Percentiles rank a stretch among this genome's conserved stretches.
Conservation (phyloP, 2,113 vertebrate species). For the Spea multiplicata region DNA sequence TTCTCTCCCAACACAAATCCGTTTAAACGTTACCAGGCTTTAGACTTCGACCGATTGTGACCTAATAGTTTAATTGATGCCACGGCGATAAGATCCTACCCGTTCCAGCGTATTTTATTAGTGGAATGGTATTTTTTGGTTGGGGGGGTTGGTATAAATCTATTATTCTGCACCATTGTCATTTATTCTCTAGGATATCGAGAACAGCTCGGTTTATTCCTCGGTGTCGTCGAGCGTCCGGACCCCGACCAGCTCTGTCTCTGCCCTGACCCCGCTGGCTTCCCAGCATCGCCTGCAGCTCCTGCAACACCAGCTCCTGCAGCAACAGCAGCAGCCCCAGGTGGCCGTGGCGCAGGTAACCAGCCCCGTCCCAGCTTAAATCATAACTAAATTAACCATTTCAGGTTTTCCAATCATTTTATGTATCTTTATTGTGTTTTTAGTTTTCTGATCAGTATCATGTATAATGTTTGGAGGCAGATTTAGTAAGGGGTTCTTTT, state of each 20-base stretch:
- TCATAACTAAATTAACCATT: too few species aligned
- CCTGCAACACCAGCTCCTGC: slow-evolving; percentile 79
- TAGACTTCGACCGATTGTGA: too few species aligned
- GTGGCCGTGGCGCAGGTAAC: slow-evolving; percentile 83
- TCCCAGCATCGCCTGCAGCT: slow-evolving; percentile 78
- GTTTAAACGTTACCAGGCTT: too few species aligned
- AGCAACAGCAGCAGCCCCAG: slow-evolving; percentile 85
- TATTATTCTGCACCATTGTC: background rate
- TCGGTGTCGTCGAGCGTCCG: slow-evolving; percentile 57
- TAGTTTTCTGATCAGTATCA: too few species aligned
- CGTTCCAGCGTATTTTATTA: background rate
- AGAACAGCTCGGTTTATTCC: slow-evolving; percentile 61
- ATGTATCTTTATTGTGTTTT: too few species aligned
- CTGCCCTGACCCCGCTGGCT: slow-evolving; percentile 70
- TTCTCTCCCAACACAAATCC: too few species aligned
- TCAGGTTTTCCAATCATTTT: too few species aligned
- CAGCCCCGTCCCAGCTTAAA: background rate
- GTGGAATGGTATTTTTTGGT: background rate
- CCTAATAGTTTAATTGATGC: too few species aligned
- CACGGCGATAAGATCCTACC: too few species aligned
- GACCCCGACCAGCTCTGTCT: slow-evolving; percentile 60
- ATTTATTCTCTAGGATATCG: slow-evolving; percentile 62
- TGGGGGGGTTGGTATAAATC: background rate
- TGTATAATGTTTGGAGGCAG: too few species aligned
- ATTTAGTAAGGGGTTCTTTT: too few species aligned